Evolutionary conservation across 2,113 vertebrate genomes (phyloP).

Genomic region (Bombycilla garrulus): DNA sequence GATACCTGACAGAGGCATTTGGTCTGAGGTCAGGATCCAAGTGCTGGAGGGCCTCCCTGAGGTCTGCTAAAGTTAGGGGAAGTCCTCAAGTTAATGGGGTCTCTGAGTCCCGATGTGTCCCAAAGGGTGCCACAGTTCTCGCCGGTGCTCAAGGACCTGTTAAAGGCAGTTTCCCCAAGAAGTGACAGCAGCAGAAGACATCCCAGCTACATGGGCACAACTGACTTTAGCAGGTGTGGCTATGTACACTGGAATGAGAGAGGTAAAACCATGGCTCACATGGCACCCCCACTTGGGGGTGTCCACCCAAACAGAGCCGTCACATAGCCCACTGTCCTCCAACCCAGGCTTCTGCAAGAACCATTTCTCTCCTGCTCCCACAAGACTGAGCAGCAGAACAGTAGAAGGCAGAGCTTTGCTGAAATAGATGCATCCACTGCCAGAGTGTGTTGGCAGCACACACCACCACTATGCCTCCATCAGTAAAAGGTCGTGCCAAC

Average conservation of each 20-base stretch:
- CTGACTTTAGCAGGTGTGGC: background rate
- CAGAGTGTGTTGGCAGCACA: background rate
- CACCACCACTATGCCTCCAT: background rate
- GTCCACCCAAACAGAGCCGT: background rate
- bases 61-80: background rate
- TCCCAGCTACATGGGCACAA: background rate
- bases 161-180: background rate
- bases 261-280: background rate
- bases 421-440: background rate
- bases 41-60: background rate
- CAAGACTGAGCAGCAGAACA: background rate
- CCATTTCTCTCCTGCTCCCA: background rate
- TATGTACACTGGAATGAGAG: background rate
- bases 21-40: background rate
- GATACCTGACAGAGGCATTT: background rate
- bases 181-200: background rate
- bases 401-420: background rate
- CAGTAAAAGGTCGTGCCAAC: background rate
- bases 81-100: background rate
- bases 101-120: background rate
- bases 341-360: background rate
- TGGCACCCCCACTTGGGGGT: fast-evolving
- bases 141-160: background rate
- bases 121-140: background rate
- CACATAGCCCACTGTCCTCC: background rate